Conservation (phyloP, 2,113 vertebrate genomes). For the Egretta garzetta region DNA sequence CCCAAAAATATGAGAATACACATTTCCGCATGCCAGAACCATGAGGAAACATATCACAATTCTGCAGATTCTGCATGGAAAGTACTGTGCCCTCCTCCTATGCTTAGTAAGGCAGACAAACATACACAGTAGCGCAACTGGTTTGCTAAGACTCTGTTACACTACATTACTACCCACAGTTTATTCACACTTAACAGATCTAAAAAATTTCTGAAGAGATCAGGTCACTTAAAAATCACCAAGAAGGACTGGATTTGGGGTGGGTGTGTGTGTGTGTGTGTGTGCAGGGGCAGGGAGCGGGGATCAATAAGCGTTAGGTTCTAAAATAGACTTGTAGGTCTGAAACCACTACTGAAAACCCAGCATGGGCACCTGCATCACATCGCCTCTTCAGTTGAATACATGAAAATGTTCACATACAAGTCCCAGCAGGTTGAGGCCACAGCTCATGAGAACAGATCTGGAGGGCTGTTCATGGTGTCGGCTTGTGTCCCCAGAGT, state of each 20-base stretch:
- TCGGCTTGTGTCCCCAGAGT: neutral
- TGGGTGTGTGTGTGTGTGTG: too few relatives aligned
- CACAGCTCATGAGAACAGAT: neutral
- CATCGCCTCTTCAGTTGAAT: neutral
- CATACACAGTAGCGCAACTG: neutral
- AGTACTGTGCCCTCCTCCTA: fast-evolving
- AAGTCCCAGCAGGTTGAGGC: neutral
- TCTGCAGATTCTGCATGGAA: neutral
- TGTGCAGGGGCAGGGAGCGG: too few relatives aligned
- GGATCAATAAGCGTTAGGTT: neutral
- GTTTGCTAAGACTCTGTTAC: neutral
- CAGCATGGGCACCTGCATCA: neutral
- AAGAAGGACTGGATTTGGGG: neutral
- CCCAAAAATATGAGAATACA: neutral
- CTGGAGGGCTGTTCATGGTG: neutral
- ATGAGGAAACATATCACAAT: neutral
- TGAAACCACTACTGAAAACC: neutral
- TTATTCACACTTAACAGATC: neutral
- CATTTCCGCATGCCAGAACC: neutral
- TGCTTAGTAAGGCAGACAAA: neutral
- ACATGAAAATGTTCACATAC: neutral
- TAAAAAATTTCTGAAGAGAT: neutral
- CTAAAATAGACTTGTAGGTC: neutral
- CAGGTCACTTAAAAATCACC: neutral
- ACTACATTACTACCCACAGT: neutral